Percentiles rank a stretch among this genome's conserved stretches.
Evolutionary conservation across 2,113 vertebrate species (phyloP).

Genomic region (Marmota flaviventris): DNA sequence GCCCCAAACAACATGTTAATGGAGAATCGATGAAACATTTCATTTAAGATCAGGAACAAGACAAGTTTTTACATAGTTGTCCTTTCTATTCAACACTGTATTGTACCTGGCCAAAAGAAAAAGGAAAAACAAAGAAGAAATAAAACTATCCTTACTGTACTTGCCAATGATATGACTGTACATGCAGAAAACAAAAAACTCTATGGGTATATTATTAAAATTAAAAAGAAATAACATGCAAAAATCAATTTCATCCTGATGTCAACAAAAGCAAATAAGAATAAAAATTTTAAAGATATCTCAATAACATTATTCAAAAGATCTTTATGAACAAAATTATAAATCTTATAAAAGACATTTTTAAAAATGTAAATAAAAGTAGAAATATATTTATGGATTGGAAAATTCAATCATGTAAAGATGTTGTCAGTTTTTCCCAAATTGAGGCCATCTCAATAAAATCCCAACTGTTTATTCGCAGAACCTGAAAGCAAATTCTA

Average conservation of each 20-base stretch:
- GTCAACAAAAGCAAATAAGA: neutral
- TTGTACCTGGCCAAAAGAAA: neutral
- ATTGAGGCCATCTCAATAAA: constrained; percentile 16
- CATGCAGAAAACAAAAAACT: constrained; percentile 27
- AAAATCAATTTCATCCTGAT: constrained; percentile 34
- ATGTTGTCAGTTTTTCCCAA: neutral
- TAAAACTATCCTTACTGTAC: neutral
- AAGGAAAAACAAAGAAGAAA: neutral
- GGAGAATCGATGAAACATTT: neutral
- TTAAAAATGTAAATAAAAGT: constrained; percentile 14
- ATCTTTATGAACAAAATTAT: neutral
- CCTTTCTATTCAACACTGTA: neutral
- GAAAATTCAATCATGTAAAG: constrained; percentile 45
- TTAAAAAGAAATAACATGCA: constrained; percentile 22
- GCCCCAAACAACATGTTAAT: neutral
- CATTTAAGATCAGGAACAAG: constrained; percentile 22
- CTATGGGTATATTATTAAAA: neutral
- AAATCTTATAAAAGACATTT: neutral
- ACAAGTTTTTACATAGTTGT: neutral
- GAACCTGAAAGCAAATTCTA: neutral
- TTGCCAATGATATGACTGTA: neutral
- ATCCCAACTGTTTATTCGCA: neutral
- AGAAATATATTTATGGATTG: neutral
- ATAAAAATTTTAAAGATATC: neutral
- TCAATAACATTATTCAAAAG: neutral